Evolutionary conservation across 2,113 vertebrate species (phyloP), one percentile per base, ranked within the genome.

Genomic region (Mystacornis crossleyi): DNA sequence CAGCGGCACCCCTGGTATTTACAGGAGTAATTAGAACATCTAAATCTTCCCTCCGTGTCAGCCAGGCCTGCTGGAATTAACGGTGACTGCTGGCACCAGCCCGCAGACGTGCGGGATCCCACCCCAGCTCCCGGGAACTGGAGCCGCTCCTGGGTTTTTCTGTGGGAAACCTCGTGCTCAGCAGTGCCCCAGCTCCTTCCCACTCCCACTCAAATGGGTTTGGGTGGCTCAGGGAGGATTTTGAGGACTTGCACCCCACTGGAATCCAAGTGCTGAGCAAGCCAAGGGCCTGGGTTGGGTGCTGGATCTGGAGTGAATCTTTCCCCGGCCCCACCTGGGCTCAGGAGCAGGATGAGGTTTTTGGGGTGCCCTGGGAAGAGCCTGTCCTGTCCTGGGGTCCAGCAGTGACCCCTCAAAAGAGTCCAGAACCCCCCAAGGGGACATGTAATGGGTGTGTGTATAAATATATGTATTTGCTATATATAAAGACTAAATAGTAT

Each of bases 11-110:
- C 94, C 89, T 87, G 88, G 45, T 70, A 90, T 33, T 94, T 94
- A 80, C 92, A 42, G 1, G 65, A 81, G 88, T 95, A 96, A 96
- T 97, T 97, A 97, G 94, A 89, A 93, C 91, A 91, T 91, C 95
- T 95, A 89, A 93, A 92, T 96, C 95, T 93, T 93, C 67, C 92
- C 89, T 94, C 5, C 5, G 75, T 94, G 90, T 57, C 93, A 95
- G 40, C 78, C 89, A 92, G 94, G 33, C 92, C 93, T 16, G 40
- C 65, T 57, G 64, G 78, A 91, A 95, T 91, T 21, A 69, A 7
- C 64, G 11, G 71, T 65, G 96, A 88, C 92, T 86, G 65, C 91
- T 81, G 94, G 93, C 94, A 86, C 57, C 82, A 83, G 94, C 33
- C 91, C 67, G 91, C 67, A 65, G 86, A 73, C 21, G 21, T 25